Conservation (phyloP, 2,888 invertebrate genomes). For the Piscicola geometra region DNA sequence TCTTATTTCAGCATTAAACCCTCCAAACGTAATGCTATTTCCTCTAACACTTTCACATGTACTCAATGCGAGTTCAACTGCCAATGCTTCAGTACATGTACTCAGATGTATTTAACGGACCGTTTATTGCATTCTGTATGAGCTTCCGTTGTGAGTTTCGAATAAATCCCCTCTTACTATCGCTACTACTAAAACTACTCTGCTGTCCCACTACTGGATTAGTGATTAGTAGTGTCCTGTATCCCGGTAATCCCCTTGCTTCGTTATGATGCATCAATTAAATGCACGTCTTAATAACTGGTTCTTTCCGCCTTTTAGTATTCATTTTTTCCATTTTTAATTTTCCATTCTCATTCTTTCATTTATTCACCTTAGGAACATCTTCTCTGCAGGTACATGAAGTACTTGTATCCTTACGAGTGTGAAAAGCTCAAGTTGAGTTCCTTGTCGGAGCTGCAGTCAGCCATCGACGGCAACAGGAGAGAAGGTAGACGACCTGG, state of each 20-base stretch:
- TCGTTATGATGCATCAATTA: background rate
- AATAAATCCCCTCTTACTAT: too few relatives aligned
- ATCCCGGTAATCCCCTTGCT: background rate
- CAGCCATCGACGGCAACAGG: constrained; percentile 95
- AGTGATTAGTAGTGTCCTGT: constrained; percentile 1
- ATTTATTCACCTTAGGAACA: too few relatives aligned
- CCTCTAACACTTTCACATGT: too few relatives aligned
- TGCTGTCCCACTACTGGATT: background rate
- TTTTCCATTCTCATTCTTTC: too few relatives aligned
- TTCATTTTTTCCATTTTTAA: background rate
- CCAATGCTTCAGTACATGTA: too few relatives aligned
- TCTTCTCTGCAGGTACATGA: constrained; percentile 86
- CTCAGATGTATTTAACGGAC: too few relatives aligned
- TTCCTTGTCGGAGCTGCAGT: constrained; percentile 84
- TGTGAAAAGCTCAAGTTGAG: constrained; percentile 91
- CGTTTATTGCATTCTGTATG: too few relatives aligned
- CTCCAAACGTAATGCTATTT: too few relatives aligned
- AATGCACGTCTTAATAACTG: constrained; percentile 5
- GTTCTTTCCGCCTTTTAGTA: background rate
- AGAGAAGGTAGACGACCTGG: constrained; percentile 89
- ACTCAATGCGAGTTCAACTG: too few relatives aligned
- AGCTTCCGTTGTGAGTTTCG: too few relatives aligned
- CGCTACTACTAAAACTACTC: too few relatives aligned
- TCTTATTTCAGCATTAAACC: too few relatives aligned
- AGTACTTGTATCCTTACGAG: constrained; percentile 96